phyloP scores from a whole-genome alignment of 2,113 vertebrate genomes.

The Egretta garzetta region DNA sequence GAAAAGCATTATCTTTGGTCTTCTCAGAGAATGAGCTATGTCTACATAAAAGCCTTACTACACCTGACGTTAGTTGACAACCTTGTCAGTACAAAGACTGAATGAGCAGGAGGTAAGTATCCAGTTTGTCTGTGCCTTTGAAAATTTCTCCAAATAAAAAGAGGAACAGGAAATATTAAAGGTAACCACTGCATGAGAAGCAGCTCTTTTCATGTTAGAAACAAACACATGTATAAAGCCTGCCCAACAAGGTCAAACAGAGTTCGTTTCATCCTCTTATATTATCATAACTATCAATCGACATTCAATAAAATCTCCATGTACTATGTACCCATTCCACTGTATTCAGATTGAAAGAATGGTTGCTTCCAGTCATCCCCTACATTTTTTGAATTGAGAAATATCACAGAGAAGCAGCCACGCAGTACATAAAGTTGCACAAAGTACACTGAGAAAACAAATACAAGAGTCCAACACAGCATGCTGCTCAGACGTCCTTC shows the following conservation, averaged over 20 bases:
- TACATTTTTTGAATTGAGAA: background rate
- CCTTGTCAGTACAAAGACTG: background rate
- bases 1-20: background rate
- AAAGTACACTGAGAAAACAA: background rate
- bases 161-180: background rate
- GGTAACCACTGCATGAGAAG: background rate
- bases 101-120: background rate
- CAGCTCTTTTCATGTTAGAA: background rate
- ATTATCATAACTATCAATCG: background rate
- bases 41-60: background rate
- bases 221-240: background rate
- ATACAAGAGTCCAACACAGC: background rate
- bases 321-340: background rate
- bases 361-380: background rate
- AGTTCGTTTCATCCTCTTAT: background rate
- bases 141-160: background rate
- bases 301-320: background rate
- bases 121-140: background rate
- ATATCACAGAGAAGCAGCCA: background rate
- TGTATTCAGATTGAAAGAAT: background rate
- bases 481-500: background rate
- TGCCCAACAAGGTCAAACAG: background rate
- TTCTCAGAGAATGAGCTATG: background rate
- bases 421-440: background rate
- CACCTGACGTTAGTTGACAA: background rate